A percentile compares a stretch with the other conserved stretches of the same genome.
These are phyloP conservation scores for Pseudopodoces humilis DNA, from an alignment of 2,113 vertebrate genomes.

Conservation along the genomic window DNA sequence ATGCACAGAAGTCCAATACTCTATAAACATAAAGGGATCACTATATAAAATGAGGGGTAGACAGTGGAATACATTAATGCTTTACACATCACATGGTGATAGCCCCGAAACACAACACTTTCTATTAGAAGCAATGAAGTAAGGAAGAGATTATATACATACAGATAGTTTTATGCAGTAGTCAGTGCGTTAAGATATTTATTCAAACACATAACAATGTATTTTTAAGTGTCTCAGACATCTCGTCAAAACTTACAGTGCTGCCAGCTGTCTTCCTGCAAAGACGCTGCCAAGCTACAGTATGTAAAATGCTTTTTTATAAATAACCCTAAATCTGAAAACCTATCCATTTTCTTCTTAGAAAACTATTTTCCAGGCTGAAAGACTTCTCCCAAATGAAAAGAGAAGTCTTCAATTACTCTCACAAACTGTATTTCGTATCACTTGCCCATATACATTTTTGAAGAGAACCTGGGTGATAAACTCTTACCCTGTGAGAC, in stretches of 20 bases:
- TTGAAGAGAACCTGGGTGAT: not conserved
- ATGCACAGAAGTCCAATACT: not conserved
- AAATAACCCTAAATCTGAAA: slow-evolving; percentile 16
- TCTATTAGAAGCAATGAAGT: not conserved
- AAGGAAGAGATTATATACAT: not conserved
- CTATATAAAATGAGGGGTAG: not conserved
- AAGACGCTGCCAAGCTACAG: not conserved
- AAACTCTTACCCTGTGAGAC: not conserved
- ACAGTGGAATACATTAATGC: not conserved
- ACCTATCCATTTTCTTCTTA: slow-evolving; percentile 7
- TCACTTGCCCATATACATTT: not conserved
- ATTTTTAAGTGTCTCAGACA: not conserved
- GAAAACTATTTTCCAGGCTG: not conserved
- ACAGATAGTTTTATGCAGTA: not conserved
- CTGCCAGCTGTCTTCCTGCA: not conserved
- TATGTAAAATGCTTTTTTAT: not conserved
- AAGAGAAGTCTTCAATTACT: not conserved
- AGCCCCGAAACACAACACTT: not conserved
- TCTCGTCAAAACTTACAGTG: not conserved
- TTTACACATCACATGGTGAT: not conserved
- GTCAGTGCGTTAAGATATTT: slow-evolving; percentile 19
- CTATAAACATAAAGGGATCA: not conserved
- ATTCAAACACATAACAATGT: not conserved
- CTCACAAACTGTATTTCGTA: not conserved
- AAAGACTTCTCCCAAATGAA: not conserved